A percentile compares a stretch with the other conserved stretches of the same genome.
Evolutionary conservation across 2,797 vertebrate genomes (phyloP).

Genomic region (Pseudotriccus pelzelni): DNA sequence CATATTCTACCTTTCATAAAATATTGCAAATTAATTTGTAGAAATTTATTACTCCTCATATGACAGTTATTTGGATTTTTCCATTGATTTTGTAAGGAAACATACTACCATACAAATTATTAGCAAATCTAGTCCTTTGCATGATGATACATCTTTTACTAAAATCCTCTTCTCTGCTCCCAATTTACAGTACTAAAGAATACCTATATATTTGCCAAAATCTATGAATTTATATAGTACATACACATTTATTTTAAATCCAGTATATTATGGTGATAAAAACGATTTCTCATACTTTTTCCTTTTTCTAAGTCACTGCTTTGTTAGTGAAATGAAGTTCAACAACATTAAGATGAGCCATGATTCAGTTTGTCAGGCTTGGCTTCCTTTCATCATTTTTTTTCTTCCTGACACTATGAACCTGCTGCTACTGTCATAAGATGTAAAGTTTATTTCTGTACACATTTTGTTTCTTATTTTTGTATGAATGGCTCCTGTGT

Average conservation of each 20-base stretch:
- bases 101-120: background rate
- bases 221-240: background rate
- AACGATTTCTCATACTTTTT: background rate
- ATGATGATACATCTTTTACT: background rate
- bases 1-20: background rate
- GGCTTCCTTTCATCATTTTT: conserved; percentile 38
- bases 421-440: conserved; percentile 55
- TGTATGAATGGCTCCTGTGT: conserved; percentile 41
- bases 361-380: conserved; percentile 46
- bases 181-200: background rate
- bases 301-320: background rate
- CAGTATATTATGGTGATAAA: background rate
- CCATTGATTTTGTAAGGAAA: background rate
- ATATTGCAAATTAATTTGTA: background rate
- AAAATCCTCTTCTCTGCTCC: background rate
- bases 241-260: background rate
- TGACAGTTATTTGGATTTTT: background rate
- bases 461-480: conserved; percentile 33
- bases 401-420: conserved; percentile 45
- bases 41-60: background rate
- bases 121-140: background rate
- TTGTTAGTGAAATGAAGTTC: conserved; percentile 26
- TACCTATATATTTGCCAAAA: background rate
- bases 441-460: conserved; percentile 55
- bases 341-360: conserved; percentile 8